Percentiles rank a stretch among this genome's conserved stretches.
These are phyloP conservation scores for Hipparchia sbordonii DNA, from an alignment of 2,888 invertebrate genomes.

Conservation along the genomic window DNA sequence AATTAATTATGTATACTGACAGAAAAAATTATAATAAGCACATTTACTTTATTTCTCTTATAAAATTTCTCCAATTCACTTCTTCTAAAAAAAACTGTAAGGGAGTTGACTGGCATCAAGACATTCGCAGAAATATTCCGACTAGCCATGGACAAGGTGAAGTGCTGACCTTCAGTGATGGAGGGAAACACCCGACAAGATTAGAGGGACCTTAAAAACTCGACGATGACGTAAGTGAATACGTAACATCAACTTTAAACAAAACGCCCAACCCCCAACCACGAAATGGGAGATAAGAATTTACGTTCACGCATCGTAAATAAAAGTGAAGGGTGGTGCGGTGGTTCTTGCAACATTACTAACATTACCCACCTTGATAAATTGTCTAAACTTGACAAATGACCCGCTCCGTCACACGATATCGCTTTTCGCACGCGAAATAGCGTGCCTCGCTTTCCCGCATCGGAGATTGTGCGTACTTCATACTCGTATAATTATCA, in stretches of 20 bases:
- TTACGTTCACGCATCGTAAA: slow-evolving; percentile 31
- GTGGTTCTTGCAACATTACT: slow-evolving; percentile 34
- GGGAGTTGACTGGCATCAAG: too few relatives aligned
- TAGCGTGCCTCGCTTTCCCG: slow-evolving; percentile 47
- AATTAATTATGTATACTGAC: too few relatives aligned
- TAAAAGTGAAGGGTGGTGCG: slow-evolving; percentile 40
- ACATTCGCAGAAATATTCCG: too few relatives aligned
- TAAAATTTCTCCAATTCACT: too few relatives aligned
- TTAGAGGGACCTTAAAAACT: too few relatives aligned
- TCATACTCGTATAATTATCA: slow-evolving; percentile 24
- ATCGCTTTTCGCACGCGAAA: slow-evolving; percentile 47
- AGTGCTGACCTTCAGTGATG: too few relatives aligned
- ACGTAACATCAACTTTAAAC: neutral
- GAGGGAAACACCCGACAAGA: too few relatives aligned
- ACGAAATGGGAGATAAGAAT: neutral
- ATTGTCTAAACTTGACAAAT: slow-evolving; percentile 47
- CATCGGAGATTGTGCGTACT: slow-evolving; percentile 28
- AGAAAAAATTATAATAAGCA: too few relatives aligned
- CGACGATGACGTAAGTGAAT: too few relatives aligned
- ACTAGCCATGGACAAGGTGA: too few relatives aligned
- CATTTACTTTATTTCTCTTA: too few relatives aligned
- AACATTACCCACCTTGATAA: slow-evolving; percentile 39
- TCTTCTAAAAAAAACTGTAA: too few relatives aligned
- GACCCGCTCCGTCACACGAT: slow-evolving; percentile 41
- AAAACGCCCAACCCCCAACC: neutral